phyloP scores from a whole-genome alignment of 2,888 invertebrate genomes.

The Allophyes oxyacanthae region DNA sequence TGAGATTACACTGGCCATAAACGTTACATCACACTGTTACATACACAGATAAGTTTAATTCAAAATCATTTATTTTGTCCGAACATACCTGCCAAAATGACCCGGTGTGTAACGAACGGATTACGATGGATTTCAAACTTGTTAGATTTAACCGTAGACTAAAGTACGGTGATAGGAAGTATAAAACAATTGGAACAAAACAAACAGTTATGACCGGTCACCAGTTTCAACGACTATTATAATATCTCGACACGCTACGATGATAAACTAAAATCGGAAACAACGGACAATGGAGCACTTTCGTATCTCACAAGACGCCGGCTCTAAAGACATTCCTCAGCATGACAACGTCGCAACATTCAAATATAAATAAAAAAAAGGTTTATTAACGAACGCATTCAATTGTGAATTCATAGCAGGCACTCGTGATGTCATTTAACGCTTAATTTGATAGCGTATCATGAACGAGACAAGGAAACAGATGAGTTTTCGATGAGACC shows the following conservation, averaged over 20 bases:
- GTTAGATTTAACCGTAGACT: not conserved
- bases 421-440: constrained; percentile 76
- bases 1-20: constrained; percentile 76
- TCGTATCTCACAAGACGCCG: constrained; percentile 67
- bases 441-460: constrained; percentile 74
- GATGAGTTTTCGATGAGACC: constrained; percentile 58
- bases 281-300: constrained; percentile 77
- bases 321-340: constrained; percentile 73
- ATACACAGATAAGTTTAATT: constrained; percentile 63
- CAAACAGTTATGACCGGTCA: constrained; percentile 39
- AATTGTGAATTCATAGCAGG: constrained; percentile 76
- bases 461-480: constrained; percentile 63
- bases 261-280: constrained; percentile 74
- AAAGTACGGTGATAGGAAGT: constrained; percentile 5
- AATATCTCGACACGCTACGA: constrained; percentile 60
- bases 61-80: constrained; percentile 63
- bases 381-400: constrained; percentile 81
- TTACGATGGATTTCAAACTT: constrained; percentile 15
- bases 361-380: constrained; percentile 69
- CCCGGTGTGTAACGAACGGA: constrained; percentile 30
- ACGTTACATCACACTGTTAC: constrained; percentile 76
- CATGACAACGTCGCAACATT: constrained; percentile 63
- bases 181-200: constrained; percentile 26
- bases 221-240: constrained; percentile 55
- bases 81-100: constrained; percentile 42